Base-by-base conservation (phyloP, 2,113 vertebrate genomes). In the Heterocephalus glaber region DNA sequence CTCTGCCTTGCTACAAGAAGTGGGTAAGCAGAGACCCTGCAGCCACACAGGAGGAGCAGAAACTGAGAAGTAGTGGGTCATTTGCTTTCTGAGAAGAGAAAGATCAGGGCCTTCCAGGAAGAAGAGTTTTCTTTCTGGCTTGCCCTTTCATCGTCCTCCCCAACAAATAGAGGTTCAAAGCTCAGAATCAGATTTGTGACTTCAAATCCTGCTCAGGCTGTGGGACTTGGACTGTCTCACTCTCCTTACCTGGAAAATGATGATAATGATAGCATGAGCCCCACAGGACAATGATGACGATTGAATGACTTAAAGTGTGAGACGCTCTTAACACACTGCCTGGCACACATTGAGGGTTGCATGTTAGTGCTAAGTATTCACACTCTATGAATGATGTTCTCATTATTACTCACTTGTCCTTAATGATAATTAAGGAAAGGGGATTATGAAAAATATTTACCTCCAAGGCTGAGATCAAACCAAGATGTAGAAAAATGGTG, bases 301-400 rank as follows among this genome's bases (percentile, higher is more conserved):
- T 35, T 5, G 19, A 28, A 20, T 63, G 80, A 4, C 24, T 30
- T 1, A 22, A 12, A 28, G 26, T 38, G 33, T 24, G 3, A 70
- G 33, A 16, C 2, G 5, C n/a, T 35, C 96, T 97, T 97, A 95
- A 28, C 63, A 33, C 44, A 17, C 84, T 16, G 47, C 80, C 58
- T 16, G 26, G 72, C n/a, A 52, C 17, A 1, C 4, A 12, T 3
- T 17, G 41, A 61, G 33, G 17, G 12, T 0, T 28, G 74, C 65
- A 54, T 7, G 5, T 26, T 58, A 28, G 38, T 26, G 47, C 33
- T n/a, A 12, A 54, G 33, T 77, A 4, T 61, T 12, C 38, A 6
- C 8, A 24, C 35, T 90, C 80, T 33, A 56, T 66, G 8, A 5
- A 82, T 65, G 47, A 56, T 24, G 4, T 28, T 41, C 35, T 7